phyloP scores from a whole-genome alignment of 23 tunicate genomes.

The Styela plicata region DNA sequence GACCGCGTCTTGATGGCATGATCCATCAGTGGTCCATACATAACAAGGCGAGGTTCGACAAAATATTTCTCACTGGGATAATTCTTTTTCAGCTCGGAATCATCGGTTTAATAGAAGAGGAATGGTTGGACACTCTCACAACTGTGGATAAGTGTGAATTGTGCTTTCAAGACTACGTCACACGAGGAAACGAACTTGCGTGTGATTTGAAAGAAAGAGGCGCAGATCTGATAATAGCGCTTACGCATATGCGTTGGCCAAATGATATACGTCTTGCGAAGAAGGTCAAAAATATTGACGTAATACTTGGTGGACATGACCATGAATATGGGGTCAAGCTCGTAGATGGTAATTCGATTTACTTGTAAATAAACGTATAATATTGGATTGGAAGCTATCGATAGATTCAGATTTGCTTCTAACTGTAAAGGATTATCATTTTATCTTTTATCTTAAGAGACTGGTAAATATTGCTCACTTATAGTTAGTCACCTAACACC shows the following conservation, averaged over 20 bases:
- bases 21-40: too few relatives aligned
- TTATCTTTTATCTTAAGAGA: too few relatives aligned
- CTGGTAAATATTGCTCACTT: too few relatives aligned
- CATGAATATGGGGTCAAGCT: constrained; percentile 69
- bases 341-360: constrained; percentile 50
- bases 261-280: constrained; percentile 66
- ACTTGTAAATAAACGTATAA: not conserved
- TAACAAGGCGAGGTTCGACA: too few relatives aligned
- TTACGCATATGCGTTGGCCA: constrained; percentile 97
- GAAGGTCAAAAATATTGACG: constrained; percentile 61
- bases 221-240: constrained; percentile 59
- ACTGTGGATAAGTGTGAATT: constrained; percentile 51
- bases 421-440: too few relatives aligned
- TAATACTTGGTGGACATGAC: constrained; percentile 93
- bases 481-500: too few relatives aligned
- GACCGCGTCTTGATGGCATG: too few relatives aligned
- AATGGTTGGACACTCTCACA: constrained; percentile 92
- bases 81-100: constrained; percentile 43
- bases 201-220: constrained; percentile 58
- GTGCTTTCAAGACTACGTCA: constrained; percentile 53
- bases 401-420: too few relatives aligned
- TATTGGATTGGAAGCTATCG: too few relatives aligned
- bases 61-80: not conserved
- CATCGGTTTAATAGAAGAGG: constrained; percentile 87
- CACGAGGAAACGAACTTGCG: constrained; percentile 42